Evolutionary conservation across 1,140 invertebrate species (phyloP), one percentile per base, ranked within the genome.

Genomic region (Drosophila pachea): DNA sequence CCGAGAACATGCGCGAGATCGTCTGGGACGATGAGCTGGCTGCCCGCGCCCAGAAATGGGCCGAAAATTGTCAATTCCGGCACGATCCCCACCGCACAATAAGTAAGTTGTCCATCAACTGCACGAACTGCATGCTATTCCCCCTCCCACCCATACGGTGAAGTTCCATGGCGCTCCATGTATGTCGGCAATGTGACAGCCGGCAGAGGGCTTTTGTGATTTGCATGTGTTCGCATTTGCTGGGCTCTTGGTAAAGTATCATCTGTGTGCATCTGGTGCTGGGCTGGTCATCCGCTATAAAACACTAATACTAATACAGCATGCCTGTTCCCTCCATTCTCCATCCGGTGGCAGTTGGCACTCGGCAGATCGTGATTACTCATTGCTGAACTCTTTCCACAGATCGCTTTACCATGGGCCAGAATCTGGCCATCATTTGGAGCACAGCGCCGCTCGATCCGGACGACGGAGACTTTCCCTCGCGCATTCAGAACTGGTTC

Each of bases 21-120:
- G 95, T 93, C 76, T 97, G 96, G 96, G 96, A 97, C 86, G 94
- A 97, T 48, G 95, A 97, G 87, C 90, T 97, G 63, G 96, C 96
- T 9, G 89, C 91, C 4, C 91, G 93, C 45, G 96, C 96, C 6
- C 95, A 97, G 86, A 91, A 92, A 76, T 97, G 96, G 95, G 94
- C 96, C 0, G 93, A 95, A 67, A 92, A 93, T 50, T 97, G 96
- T 84, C 91, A 92, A 35, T 93, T 95, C 47, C 91, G 91, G 7
- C 96, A 97, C 81, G 95, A 97, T 87, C 90, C 87, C 52, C 88
- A 88, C 43, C 90, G 92, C 79, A 91, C 92, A 78, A 91, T 92
- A 73, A 89, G 93, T 94, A 90, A 92, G 92, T 93, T 48, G 8
- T 6, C 49, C 7, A 14, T n/a, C 11, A 52, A 12, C 22, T 22